phyloP scores from a whole-genome alignment of 2,888 invertebrate genomes.

The Polylopha cassiicola region DNA sequence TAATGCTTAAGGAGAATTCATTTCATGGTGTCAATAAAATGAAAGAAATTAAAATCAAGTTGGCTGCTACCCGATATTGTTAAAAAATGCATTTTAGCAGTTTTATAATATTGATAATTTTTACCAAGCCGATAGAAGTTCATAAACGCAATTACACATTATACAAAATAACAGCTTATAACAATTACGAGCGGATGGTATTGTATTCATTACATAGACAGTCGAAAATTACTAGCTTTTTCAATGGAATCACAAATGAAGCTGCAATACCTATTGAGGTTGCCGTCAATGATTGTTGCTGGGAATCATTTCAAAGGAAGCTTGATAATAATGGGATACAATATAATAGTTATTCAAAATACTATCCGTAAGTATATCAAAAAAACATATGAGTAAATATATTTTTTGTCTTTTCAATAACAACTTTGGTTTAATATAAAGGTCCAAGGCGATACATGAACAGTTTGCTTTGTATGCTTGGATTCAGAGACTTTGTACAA shows the following conservation, averaged over 20 bases:
- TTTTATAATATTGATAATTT: too few species aligned
- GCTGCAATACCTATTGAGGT: constrained; percentile 56
- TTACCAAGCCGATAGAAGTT: too few species aligned
- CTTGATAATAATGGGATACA: constrained; percentile 45
- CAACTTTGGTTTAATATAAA: constrained; percentile 42
- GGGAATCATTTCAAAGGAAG: constrained; percentile 38
- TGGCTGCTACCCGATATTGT: too few species aligned
- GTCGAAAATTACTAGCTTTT: constrained; percentile 38
- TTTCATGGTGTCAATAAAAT: too few species aligned
- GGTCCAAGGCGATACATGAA: constrained; percentile 30
- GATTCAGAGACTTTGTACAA: too few species aligned
- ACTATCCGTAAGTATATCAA: constrained; percentile 34
- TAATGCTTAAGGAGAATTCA: too few species aligned
- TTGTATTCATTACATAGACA: constrained; percentile 41
- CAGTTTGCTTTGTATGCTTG: too few species aligned
- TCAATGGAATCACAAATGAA: constrained; percentile 59
- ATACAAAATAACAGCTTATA: constrained; percentile 57
- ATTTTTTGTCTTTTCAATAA: too few species aligned
- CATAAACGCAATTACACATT: constrained; percentile 34
- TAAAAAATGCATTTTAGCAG: too few species aligned
- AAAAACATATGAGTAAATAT: constrained; percentile 7
- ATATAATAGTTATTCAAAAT: constrained; percentile 29
- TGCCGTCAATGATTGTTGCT: constrained; percentile 36
- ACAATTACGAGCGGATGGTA: constrained; percentile 43
- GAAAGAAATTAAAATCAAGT: too few species aligned